Evolutionary conservation across 2,888 invertebrate species (phyloP).

Genomic region (Coenonympha glycerion): DNA sequence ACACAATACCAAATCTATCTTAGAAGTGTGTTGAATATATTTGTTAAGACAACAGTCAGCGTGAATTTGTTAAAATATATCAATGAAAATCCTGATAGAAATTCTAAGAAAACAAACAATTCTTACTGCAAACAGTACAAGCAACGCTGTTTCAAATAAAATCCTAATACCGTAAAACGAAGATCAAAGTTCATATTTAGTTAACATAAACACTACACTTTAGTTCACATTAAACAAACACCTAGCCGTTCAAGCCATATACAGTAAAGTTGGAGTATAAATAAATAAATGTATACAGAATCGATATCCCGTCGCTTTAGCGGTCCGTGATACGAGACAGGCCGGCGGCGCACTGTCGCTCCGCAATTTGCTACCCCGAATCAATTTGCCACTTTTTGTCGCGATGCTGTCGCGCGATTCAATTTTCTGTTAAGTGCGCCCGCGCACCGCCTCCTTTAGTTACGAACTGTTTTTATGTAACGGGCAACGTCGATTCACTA

Average conservation of each 20-base stretch:
- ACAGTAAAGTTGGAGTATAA: slow-evolving; percentile 12
- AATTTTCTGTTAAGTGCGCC: slow-evolving; percentile 46
- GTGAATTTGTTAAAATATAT: too few relatives aligned
- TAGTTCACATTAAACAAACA: background rate
- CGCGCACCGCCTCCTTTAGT: slow-evolving; percentile 29
- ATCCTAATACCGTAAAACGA: too few relatives aligned
- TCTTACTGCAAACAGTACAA: too few relatives aligned
- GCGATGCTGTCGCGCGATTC: slow-evolving; percentile 59
- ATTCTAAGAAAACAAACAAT: too few relatives aligned
- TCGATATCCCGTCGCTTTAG: slow-evolving; percentile 8
- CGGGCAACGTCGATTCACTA: slow-evolving; percentile 19
- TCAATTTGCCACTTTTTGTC: slow-evolving; percentile 70
- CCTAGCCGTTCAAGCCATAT: background rate
- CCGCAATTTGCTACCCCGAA: slow-evolving; percentile 68
- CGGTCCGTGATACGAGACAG: slow-evolving; percentile 26
- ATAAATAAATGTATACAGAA: slow-evolving; percentile 15
- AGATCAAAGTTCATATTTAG: background rate
- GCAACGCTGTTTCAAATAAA: too few relatives aligned
- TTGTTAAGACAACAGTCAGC: too few relatives aligned
- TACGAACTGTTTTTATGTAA: slow-evolving; percentile 30
- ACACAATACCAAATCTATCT: too few relatives aligned
- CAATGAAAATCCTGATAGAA: too few relatives aligned
- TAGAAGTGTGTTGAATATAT: too few relatives aligned
- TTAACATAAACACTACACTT: background rate
- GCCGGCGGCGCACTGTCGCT: slow-evolving; percentile 31